Conservation (phyloP, 2,113 vertebrate genomes). For the Nothoprocta perdicaria region DNA sequence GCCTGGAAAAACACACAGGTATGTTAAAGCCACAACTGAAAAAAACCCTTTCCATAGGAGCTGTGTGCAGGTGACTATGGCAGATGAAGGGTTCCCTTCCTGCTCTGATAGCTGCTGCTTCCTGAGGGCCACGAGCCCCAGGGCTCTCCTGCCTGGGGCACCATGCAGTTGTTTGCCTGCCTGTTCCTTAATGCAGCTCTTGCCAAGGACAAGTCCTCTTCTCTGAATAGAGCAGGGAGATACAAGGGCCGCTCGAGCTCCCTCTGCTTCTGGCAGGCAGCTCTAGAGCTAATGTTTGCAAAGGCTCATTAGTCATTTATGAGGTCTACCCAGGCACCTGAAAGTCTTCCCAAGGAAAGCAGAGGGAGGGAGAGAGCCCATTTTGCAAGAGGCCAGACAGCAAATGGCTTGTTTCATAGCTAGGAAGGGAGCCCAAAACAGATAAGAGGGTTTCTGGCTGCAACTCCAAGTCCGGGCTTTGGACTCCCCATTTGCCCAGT, state of each 20-base stretch:
- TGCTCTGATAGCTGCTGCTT: not conserved
- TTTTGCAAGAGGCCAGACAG: not conserved
- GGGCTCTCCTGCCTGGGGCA: not conserved
- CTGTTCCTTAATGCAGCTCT: not conserved
- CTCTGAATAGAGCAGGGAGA: not conserved
- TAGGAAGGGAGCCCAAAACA: not conserved
- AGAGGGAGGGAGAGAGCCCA: not conserved
- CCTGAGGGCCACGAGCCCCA: not conserved
- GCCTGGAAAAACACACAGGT: not conserved
- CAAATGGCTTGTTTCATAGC: not conserved
- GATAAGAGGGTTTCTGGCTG: not conserved
- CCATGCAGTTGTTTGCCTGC: fast-evolving
- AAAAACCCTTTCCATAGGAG: not conserved
- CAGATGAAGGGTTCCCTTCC: not conserved
- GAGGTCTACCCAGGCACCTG: conserved; percentile 7
- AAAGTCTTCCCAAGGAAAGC: not conserved
- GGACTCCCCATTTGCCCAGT: not conserved
- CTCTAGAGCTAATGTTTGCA: not conserved
- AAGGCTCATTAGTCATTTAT: conserved; percentile 28
- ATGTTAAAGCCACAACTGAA: not conserved
- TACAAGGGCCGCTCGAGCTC: not conserved
- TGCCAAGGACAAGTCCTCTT: not conserved
- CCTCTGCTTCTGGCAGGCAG: not conserved
- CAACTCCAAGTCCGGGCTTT: not conserved
- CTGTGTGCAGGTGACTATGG: not conserved